A percentile compares a stretch with the other conserved stretches of the same genome.
Evolutionary conservation across 2,797 vertebrate genomes (phyloP).

Genomic region (Clarias laeviceps): DNA sequence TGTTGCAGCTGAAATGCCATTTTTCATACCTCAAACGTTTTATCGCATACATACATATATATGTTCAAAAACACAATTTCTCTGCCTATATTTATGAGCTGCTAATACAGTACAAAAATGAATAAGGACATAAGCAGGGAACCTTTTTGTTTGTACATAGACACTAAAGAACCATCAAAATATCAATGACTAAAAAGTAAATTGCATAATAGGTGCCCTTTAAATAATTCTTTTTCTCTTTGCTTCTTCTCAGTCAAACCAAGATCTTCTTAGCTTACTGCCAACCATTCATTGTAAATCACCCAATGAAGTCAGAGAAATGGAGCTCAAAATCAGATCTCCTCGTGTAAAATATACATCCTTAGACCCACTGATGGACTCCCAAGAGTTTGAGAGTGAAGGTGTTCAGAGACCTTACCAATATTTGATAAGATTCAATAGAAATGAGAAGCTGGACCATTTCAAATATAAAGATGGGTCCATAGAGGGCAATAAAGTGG

Average conservation of each 20-base stretch:
- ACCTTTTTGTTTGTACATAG: too few species aligned
- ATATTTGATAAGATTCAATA: slow-evolving; percentile 68
- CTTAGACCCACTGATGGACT: slow-evolving; percentile 74
- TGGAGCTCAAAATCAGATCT: slow-evolving; percentile 48
- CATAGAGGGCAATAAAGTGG: slow-evolving; percentile 56
- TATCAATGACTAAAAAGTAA: too few species aligned
- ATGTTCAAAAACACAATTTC: too few species aligned
- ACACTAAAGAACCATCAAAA: too few species aligned
- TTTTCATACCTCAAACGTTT: too few species aligned
- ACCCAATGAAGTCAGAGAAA: slow-evolving; percentile 65
- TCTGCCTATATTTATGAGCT: too few species aligned
- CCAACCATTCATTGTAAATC: slow-evolving; percentile 74
- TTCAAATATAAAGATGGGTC: slow-evolving; percentile 66
- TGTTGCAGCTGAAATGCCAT: too few species aligned
- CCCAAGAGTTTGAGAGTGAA: slow-evolving; percentile 69
- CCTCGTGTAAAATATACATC: background rate
- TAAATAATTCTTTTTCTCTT: slow-evolving; percentile 46
- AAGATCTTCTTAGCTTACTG: slow-evolving; percentile 72
- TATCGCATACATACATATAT: too few species aligned
- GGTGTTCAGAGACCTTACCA: slow-evolving; percentile 79
- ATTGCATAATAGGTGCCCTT: too few species aligned
- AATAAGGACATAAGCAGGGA: too few species aligned
- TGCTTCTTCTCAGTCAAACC: slow-evolving; percentile 56
- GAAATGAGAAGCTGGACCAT: slow-evolving; percentile 64
- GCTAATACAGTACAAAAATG: too few species aligned